phyloP scores from a whole-genome alignment of 2,113 vertebrate species.

The Spizaetus ornatus region DNA sequence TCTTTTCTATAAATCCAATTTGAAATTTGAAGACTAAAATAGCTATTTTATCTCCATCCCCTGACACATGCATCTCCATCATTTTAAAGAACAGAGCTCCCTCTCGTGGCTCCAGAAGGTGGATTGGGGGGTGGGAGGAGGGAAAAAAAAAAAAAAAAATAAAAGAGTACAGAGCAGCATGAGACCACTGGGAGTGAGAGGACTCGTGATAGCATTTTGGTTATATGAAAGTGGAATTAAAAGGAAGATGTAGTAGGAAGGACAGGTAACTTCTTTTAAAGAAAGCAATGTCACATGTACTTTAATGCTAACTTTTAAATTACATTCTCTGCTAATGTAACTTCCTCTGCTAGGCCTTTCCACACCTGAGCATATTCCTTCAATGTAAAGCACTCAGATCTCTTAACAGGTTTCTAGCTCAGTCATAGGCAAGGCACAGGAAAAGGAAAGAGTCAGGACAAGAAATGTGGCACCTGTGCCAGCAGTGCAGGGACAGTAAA shows the following conservation, averaged over 20 bases:
- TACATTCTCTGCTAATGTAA: neutral
- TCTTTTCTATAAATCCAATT: constrained; percentile 30
- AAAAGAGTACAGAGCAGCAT: neutral
- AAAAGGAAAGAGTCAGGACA: neutral
- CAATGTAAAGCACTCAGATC: neutral
- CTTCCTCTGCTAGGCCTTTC: neutral
- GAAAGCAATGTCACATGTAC: neutral
- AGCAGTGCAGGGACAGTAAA: neutral
- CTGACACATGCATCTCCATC: neutral
- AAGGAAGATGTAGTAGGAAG: neutral
- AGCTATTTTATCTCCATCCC: neutral
- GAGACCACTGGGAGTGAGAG: neutral
- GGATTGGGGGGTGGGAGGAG: neutral
- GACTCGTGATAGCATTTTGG: neutral
- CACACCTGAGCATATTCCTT: neutral
- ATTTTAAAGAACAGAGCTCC: constrained; percentile 66
- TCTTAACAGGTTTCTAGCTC: neutral
- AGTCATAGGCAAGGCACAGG: neutral
- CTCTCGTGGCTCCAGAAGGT: constrained; percentile 63
- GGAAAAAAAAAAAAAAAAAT: too few relatives aligned
- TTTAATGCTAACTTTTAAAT: neutral
- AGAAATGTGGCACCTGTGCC: neutral
- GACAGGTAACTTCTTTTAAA: neutral
- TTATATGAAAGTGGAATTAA: neutral
- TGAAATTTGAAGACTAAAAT: neutral